Percentiles rank a stretch among this genome's conserved stretches.
phyloP scores from a whole-genome alignment of 35 echinoderm and acorn worm genomes.

The Acanthaster planci region DNA sequence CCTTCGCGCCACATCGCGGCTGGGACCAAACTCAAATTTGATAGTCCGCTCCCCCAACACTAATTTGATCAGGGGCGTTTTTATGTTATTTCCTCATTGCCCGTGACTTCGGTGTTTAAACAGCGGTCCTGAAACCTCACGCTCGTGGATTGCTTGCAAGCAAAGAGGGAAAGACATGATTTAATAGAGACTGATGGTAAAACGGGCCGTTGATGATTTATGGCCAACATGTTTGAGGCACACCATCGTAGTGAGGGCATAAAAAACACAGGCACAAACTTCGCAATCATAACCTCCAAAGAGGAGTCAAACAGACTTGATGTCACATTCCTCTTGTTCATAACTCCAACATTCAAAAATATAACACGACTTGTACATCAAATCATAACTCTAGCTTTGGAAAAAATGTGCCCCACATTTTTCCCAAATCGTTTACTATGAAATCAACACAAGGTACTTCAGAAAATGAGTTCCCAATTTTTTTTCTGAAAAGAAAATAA shows the following conservation, averaged over 20 bases:
- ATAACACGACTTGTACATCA: background rate
- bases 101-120: conserved; percentile 28
- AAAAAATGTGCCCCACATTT: no score
- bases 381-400: no score
- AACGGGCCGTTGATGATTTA: conserved; percentile 15
- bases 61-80: conserved; percentile 13
- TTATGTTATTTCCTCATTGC: conserved; percentile 26
- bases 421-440: no score
- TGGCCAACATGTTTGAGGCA: conserved; percentile 25
- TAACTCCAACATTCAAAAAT: background rate
- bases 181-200: conserved; percentile 19
- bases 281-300: background rate
- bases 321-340: background rate
- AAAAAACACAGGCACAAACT: background rate
- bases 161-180: background rate
- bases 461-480: no score
- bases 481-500: no score
- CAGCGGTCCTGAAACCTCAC: conserved; percentile 1
- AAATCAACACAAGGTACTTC: no score
- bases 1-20: background rate
- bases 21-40: conserved; percentile 23
- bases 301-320: background rate
- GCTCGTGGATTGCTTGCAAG: conserved; percentile 4
- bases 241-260: background rate
- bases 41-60: conserved; percentile 16